phyloP scores from a whole-genome alignment of 2,888 invertebrate genomes.

The Slavum lentiscoides region DNA sequence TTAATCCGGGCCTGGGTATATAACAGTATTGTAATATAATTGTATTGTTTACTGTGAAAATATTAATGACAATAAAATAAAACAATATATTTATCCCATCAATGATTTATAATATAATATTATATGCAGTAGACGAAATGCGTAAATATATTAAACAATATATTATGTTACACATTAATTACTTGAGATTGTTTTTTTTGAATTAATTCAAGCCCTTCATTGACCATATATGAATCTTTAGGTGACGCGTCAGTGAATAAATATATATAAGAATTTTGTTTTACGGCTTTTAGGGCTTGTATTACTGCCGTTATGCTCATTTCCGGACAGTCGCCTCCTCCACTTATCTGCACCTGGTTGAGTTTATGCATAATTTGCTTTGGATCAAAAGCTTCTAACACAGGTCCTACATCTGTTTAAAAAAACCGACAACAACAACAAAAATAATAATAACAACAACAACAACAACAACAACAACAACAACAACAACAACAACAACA shows the following conservation, averaged over 20 bases:
- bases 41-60: too few relatives aligned
- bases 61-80: too few relatives aligned
- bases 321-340: conserved; percentile 78
- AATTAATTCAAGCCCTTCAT: conserved; percentile 68
- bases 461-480: neutral
- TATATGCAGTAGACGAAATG: too few relatives aligned
- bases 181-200: conserved; percentile 76
- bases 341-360: conserved; percentile 66
- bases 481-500: neutral
- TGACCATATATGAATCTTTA: conserved; percentile 68
- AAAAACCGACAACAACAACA: conserved; percentile 9
- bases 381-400: conserved; percentile 68
- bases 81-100: too few relatives aligned
- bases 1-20: too few relatives aligned
- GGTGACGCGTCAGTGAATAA: conserved; percentile 78
- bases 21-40: too few relatives aligned
- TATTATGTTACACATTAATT: conserved; percentile 40
- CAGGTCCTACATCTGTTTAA: conserved; percentile 67
- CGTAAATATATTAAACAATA: neutral
- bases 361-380: conserved; percentile 66
- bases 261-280: conserved; percentile 72
- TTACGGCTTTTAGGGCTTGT: conserved; percentile 68
- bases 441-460: too few relatives aligned
- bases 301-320: conserved; percentile 71
- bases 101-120: too few relatives aligned